Evolutionary conservation across 2,888 invertebrate genomes (phyloP), one percentile per base, ranked within the genome.

Genomic region (Drosophila melanocephala): DNA sequence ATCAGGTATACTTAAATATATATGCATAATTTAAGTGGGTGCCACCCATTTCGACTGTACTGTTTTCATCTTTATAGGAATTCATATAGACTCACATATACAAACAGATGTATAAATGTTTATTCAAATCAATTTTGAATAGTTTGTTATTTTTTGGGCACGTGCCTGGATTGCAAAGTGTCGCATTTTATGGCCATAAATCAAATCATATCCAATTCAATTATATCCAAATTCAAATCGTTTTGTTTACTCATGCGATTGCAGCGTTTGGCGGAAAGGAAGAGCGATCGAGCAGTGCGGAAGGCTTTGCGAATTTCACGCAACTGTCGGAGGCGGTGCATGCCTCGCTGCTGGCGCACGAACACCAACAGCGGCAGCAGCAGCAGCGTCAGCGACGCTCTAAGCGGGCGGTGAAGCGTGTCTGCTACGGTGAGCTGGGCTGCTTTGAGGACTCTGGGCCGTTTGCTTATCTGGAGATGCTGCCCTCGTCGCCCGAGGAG

Each of bases 361-460:
- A 90, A 55, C 53, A 52, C 56, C 76, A 74, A 37, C 82, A 77
- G 1, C 78, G 84, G 56, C 64, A 63, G 28, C 56, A 52, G 64
- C 82, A 77, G 1, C 78, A 85, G 56, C 89, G 78, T 0, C 77
- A 66, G 39, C 74, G 92, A 95, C 84, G 97, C 91, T 94, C 94
- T 28, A 97, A 97, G 92, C 94, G 98, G 67, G 97, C 97, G 22
- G 96, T 96, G 73, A 96, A 97, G 76, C 95, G 95, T 74, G 97
- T 97, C 3, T 99, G 98, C 92, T 98, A 98, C 92, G 96, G 96
- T 28, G 97, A 97, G 75, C 95, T 98, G 62, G 98, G 98, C 12
- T 99, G 99, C 92, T 98, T 98, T 94, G 97, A 97, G 91, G 97
- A 98, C 90, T 96, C 97, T 5, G 98, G 98, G 0, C 97, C 98